Evolutionary conservation across 2,888 invertebrate species (phyloP), one percentile per base, ranked within the genome.

Genomic region (Vanessa cardui): DNA sequence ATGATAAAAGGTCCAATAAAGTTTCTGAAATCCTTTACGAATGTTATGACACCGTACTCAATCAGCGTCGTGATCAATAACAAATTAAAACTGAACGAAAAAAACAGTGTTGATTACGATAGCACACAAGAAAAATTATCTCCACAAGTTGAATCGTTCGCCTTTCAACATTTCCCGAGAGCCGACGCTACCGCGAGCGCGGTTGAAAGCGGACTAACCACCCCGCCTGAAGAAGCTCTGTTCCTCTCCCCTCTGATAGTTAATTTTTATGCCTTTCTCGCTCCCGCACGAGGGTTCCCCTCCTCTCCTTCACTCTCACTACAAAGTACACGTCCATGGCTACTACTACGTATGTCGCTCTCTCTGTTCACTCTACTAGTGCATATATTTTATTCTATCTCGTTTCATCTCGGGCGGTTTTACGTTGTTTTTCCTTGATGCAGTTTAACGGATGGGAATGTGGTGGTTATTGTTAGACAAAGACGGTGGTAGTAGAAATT

Each of bases 401-500:
- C 92, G 90, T 92, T 92, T 92, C 87, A 92, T 92, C 92, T 90
- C 89, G 85, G 89, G 90, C 84, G 86, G 89, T 89, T 90, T 89
- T 83, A 88, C 88, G 90, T 91, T 90, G 89, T 90, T 92, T 92
- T 91, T 92, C 90, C 90, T 88, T 89, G 90, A 91, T 92, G 92
- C 92, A 92, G 90, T 91, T 92, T 90, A 91, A 89, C 89, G 90
- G 92, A 91, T 90, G 89, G 87, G 90, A 92, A 92, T 91, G 91
- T 91, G 89, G 91, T 91, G 90, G 91, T 91, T 91, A 90, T 91
- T 90, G 92, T 91, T 91, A 92, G 92, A 92, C 89, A 92, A 92
- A 92, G 92, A 92, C 87, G 87, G 91, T 91, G 84, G 89, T 87
- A 89, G 90, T 88, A 89, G 87, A 90, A 88, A 83, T 85, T 90